Base-by-base conservation (phyloP, 2,888 invertebrate species). In the Lordiphosa andalusiaca region DNA sequence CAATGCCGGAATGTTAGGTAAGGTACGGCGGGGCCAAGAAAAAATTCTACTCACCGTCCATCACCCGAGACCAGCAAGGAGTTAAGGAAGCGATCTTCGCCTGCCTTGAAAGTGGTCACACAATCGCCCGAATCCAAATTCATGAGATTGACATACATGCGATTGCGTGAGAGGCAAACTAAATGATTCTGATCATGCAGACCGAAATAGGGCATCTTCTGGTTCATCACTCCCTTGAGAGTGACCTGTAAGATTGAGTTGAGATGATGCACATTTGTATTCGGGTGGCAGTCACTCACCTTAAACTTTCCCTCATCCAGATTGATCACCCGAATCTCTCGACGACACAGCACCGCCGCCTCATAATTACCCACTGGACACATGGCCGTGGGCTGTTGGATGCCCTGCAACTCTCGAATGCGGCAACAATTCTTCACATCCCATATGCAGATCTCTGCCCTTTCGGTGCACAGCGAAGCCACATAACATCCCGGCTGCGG, bases 121-220 rank as follows among this genome's bases (percentile, higher is more conserved):
- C 90, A 90, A 57, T 91, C 86, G 89, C 95, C 96, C 69, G 93
- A 93, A 81, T 94, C 93, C 58, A 95, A 91, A 88, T 95, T 95
- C 93, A 95, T 95, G 71, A 96, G 92, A 90, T 96, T 95, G 70
- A 96, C 95, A 85, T 95, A 96, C 96, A 96, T 96, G 81, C 96
- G 90, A 90, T 96, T 96, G 57, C 96, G 91, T 6, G 96, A 94
- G 36, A 97, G 91, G 3, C 96, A 94, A 33, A 96, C 96, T 50
- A 90, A 71, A 87, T 96, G 96, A 49, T 92, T 92, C 49, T 92
- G 90, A 90, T 95, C 95, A 87, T 96, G 95, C 7, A 96, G 91
- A 0, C 95, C 96, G 89, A 94, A 97, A 88, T 93, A 96, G 56
- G 96, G 96, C 96, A 96, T 95, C 89, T 95, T 96, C 88, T 96